These are phyloP conservation scores for Urophycis tenuis DNA, from an alignment of 2,797 vertebrate species.

Conservation along the genomic window DNA sequence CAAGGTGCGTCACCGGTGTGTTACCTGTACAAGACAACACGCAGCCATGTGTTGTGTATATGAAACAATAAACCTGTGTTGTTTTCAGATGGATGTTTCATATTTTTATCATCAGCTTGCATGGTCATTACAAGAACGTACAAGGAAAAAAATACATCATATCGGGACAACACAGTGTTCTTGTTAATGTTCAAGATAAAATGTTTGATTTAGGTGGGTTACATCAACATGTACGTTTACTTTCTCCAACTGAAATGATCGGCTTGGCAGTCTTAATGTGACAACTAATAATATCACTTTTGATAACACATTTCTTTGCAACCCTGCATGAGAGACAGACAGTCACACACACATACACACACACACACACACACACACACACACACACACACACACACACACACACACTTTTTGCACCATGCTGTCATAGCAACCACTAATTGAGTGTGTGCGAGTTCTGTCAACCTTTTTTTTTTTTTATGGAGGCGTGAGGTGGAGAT, in stretches of 20 bases:
- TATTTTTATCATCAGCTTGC: too few relatives aligned
- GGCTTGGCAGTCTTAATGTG: too few relatives aligned
- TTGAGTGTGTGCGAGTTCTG: not conserved
- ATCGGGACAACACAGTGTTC: not conserved
- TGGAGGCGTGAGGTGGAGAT: not conserved
- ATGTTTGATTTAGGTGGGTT: not conserved
- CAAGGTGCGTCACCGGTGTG: slow-evolving; percentile 80
- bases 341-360: too few relatives aligned
- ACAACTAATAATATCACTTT: too few relatives aligned
- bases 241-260: not conserved
- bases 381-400: too few relatives aligned
- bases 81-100: not conserved
- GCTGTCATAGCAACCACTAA: slow-evolving; percentile 5
- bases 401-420: not conserved
- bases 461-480: not conserved
- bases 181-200: not conserved
- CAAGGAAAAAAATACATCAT: not conserved
- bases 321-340: too few relatives aligned
- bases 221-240: not conserved
- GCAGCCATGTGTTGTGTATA: too few relatives aligned
- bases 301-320: too few relatives aligned
- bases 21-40: too few relatives aligned
- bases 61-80: not conserved
- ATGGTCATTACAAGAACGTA: too few relatives aligned
- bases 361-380: too few relatives aligned